Base-by-base conservation (phyloP, 1,140 invertebrate species). In the Hyposmocoma kahamanoa region DNA sequence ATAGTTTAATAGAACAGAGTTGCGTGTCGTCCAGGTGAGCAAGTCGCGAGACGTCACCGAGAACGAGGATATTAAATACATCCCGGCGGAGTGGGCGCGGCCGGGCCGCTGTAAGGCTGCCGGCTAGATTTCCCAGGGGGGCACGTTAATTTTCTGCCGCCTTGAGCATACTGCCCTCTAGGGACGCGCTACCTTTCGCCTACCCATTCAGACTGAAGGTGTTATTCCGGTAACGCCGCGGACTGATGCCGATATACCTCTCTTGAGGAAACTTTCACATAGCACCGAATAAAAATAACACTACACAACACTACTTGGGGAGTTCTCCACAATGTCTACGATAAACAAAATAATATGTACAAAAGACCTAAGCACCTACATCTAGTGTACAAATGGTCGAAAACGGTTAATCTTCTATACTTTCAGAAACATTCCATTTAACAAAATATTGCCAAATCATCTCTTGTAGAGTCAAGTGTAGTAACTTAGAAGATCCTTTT, bases 111-210 rank as follows among this genome's bases (percentile, higher is more conserved):
- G 72, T 78, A 72, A 81, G 78, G 78, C 78, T 67, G 85, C 71
- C 70, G 79, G 80, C 71, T 87, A 88, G 88, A 90, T 89, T 90
- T 90, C 89, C 89, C 87, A 66, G 56, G 87, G 86, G 89, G 77
- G 80, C 87, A 84, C 89, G 89, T 90, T 90, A 90, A 90, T 90
- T 90, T 90, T 90, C 89, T 90, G 88, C 89, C 89, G 89, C 89
- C 89, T 90, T 90, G 89, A 89, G 89, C 89, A 90, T 89, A 90
- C 79, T 89, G 86, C 88, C 85, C 89, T 77, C 88, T 51, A 61
- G 89, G 86, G 89, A 83, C 72, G 43, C 61, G 61, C 75, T 85
- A 83, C 84, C 84, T 79, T 83, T 84, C 84, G 72, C 72, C 73
- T 63, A 84, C 70, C 77, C 76, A 78, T 82, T 84, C 81, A 79